These are phyloP conservation scores for Brachionus asplanchnoidis DNA, from an alignment of 1,140 invertebrate species.

Conservation along the genomic window DNA sequence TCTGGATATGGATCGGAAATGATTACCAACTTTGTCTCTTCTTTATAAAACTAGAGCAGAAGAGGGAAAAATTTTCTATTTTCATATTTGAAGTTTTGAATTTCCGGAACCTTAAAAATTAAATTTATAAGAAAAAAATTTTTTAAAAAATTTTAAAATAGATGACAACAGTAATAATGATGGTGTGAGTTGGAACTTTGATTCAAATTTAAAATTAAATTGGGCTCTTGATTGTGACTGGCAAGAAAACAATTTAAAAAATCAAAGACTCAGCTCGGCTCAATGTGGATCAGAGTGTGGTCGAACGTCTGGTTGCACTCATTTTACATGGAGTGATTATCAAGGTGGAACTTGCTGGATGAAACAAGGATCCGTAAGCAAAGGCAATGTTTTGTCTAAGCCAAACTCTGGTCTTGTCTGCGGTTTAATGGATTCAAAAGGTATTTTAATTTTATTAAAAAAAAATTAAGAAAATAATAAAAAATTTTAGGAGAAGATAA, in stretches of 20 bases:
- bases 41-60: too few species aligned
- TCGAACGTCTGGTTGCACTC: conserved; percentile 28
- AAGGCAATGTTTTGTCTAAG: conserved; percentile 19
- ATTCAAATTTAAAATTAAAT: not conserved
- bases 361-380: conserved; percentile 33
- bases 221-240: not conserved
- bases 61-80: too few species aligned
- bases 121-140: too few species aligned
- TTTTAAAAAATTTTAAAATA: too few species aligned
- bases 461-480: too few species aligned
- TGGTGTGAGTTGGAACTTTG: not conserved
- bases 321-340: conserved; percentile 39
- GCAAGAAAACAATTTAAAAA: not conserved
- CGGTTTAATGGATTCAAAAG: not conserved
- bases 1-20: too few species aligned
- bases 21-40: too few species aligned
- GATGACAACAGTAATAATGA: too few species aligned
- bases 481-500: too few species aligned
- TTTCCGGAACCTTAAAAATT: too few species aligned
- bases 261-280: not conserved
- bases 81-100: too few species aligned
- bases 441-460: too few species aligned
- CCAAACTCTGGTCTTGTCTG: conserved; percentile 19
- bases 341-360: conserved; percentile 38
- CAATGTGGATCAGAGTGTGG: not conserved